These are phyloP conservation scores for Mythimna albipuncta DNA, from an alignment of 2,888 invertebrate genomes.

Conservation along the genomic window DNA sequence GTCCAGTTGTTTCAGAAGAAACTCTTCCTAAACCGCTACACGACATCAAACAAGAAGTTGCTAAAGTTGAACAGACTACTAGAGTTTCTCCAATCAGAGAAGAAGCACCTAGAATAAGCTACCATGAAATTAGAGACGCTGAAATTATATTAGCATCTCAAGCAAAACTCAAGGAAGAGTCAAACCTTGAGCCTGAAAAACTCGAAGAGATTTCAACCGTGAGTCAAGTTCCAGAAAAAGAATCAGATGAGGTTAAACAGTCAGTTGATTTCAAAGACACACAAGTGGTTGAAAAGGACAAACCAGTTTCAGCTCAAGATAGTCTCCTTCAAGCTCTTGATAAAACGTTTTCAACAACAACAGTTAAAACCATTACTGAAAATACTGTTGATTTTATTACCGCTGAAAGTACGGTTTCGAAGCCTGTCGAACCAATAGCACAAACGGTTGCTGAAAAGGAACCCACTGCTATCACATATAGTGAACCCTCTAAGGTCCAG, in stretches of 20 bases:
- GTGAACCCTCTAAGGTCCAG: background rate
- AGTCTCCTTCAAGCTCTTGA: constrained; percentile 21
- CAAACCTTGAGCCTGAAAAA: constrained; percentile 2
- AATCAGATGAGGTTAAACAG: background rate
- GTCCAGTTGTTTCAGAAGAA: background rate
- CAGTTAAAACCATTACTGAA: constrained; percentile 13
- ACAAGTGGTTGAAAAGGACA: constrained; percentile 9
- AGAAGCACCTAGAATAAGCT: constrained; percentile 57
- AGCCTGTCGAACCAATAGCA: constrained; percentile 5
- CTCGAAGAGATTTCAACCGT: background rate
- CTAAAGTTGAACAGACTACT: background rate
- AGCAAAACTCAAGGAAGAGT: constrained; percentile 17
- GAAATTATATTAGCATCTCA: constrained; percentile 65
- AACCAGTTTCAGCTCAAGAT: constrained; percentile 25
- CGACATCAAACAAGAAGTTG: background rate
- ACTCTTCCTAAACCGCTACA: background rate
- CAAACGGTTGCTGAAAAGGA: constrained; percentile 12
- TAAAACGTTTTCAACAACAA: constrained; percentile 10
- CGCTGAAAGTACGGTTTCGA: constrained; percentile 8
- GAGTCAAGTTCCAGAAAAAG: background rate
- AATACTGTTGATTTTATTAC: constrained; percentile 32
- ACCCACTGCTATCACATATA: background rate
- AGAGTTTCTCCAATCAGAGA: constrained; percentile 49
- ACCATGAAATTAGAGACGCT: constrained; percentile 71
- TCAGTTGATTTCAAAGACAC: background rate